Conservation (phyloP, 2,888 invertebrate species). For the Nebria brevicollis region DNA sequence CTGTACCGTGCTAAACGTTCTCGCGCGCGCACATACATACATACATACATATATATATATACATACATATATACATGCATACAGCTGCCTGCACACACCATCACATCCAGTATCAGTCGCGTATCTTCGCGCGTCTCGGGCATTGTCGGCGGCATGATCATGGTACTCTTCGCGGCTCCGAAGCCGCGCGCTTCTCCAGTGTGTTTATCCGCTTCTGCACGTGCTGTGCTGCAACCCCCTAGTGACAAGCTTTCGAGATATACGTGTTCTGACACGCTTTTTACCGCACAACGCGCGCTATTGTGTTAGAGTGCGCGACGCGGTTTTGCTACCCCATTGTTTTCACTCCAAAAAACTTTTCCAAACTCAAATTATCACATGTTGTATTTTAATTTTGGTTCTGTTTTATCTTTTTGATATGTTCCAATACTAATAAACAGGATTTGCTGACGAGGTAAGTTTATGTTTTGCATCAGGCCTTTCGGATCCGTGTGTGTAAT, state of each 20-base stretch:
- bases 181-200: constrained; percentile 10
- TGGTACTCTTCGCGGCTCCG: constrained; percentile 6
- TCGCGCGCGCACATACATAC: neutral
- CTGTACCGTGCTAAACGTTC: constrained; percentile 1
- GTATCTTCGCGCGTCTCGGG: constrained; percentile 41
- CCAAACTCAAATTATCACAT: neutral
- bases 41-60: too few species aligned
- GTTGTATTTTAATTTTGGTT: neutral
- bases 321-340: neutral
- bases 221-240: neutral
- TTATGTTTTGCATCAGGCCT: neutral
- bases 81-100: constrained; percentile 18
- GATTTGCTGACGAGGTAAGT: constrained; percentile 1
- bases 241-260: neutral
- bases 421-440: neutral
- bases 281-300: neutral
- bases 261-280: neutral
- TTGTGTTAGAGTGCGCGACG: neutral
- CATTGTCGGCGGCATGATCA: constrained; percentile 17
- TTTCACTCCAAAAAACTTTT: neutral
- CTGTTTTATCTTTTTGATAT: neutral
- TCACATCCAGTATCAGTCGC: constrained; percentile 43
- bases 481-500: neutral
- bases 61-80: neutral
- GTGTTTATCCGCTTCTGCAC: constrained; percentile 1